Conservation (phyloP, 2,797 vertebrate genomes). For the Hapalemur alaotrensis region DNA sequence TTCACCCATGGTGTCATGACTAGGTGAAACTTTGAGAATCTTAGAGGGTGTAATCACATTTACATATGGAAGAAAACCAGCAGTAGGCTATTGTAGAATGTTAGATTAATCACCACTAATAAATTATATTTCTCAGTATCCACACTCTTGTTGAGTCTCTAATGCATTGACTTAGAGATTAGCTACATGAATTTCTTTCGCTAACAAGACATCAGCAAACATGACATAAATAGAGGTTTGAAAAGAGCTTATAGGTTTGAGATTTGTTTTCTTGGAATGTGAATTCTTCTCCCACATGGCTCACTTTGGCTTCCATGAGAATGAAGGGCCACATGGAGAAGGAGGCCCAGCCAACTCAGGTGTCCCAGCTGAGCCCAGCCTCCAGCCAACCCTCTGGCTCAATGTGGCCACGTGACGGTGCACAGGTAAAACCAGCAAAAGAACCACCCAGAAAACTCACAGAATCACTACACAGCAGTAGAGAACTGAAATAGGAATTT, state of each 20-base stretch:
- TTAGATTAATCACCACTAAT: neutral
- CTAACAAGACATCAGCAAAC: neutral
- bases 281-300: neutral
- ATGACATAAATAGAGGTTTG: neutral
- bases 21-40: neutral
- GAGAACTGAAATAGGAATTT: neutral
- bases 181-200: neutral
- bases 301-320: neutral
- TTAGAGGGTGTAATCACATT: neutral
- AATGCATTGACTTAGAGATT: neutral
- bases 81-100: neutral
- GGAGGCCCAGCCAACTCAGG: neutral
- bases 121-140: neutral
- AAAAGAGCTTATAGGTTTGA: neutral
- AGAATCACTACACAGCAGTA: neutral
- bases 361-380: neutral
- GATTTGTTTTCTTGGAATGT: neutral
- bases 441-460: too few species aligned
- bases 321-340: neutral
- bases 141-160: neutral
- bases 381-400: neutral
- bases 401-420: rapidly evolving
- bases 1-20: neutral
- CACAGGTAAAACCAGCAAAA: neutral
- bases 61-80: neutral